These are phyloP conservation scores for Blastomussa wellsi DNA, from an alignment of 92 coral and sea anemone genomes.

Conservation along the genomic window DNA sequence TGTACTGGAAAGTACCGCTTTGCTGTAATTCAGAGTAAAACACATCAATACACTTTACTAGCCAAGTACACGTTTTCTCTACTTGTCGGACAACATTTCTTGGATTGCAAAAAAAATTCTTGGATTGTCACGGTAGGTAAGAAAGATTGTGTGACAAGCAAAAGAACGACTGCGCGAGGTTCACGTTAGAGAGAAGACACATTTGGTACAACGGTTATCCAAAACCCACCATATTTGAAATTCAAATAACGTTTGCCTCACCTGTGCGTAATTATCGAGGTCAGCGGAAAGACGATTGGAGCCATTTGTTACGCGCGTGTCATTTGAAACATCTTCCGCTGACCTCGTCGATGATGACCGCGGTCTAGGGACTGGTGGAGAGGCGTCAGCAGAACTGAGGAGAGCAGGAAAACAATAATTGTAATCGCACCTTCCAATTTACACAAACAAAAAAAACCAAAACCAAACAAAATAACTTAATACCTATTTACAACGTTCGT, in stretches of 20 bases:
- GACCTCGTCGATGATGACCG: constrained; percentile 79
- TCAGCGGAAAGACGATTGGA: constrained; percentile 74
- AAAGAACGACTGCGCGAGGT: background rate
- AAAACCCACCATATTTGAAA: no score
- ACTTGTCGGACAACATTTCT: no score
- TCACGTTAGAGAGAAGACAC: no score
- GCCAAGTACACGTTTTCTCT: no score
- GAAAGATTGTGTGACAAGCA: background rate
- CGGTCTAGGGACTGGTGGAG: constrained; percentile 65
- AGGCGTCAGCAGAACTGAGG: constrained; percentile 69
- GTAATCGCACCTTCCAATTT: background rate
- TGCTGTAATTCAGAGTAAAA: no score
- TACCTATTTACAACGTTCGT: constrained; percentile 77
- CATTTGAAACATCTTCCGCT: constrained; percentile 76
- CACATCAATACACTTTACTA: no score
- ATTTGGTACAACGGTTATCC: no score
- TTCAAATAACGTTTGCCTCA: background rate
- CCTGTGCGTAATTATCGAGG: constrained; percentile 82
- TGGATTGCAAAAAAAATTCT: no score
- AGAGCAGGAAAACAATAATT: background rate
- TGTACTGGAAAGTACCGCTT: no score
- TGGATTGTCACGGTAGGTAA: background rate
- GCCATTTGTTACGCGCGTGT: constrained; percentile 66
- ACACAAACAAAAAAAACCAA: background rate
- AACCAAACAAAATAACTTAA: background rate